Percentiles rank a stretch among this genome's conserved stretches.
These are phyloP conservation scores for Caenorhabditis sulstoni DNA, from an alignment of 2,888 invertebrate species.

Conservation along the genomic window DNA sequence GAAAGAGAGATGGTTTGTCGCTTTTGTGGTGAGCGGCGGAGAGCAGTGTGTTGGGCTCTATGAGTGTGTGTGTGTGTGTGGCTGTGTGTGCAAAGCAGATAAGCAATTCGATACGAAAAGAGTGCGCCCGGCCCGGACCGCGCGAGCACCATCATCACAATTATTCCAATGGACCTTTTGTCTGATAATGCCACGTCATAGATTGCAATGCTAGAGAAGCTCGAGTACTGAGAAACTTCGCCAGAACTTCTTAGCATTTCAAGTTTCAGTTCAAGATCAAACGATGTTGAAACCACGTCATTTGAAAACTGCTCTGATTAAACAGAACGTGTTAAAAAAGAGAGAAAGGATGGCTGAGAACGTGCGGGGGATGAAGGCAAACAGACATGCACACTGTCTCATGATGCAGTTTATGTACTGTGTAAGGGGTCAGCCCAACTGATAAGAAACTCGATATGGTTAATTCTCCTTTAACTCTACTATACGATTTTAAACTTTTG, in stretches of 20 bases:
- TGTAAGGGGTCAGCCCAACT: slow-evolving; percentile 14
- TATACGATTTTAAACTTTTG: slow-evolving; percentile 24
- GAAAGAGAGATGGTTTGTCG: slow-evolving; percentile 40
- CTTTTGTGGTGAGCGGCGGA: slow-evolving; percentile 33
- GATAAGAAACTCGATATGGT: slow-evolving; percentile 13
- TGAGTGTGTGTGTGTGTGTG: slow-evolving; percentile 17
- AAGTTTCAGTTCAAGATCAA: too few relatives aligned
- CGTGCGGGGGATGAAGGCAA: slow-evolving; percentile 5
- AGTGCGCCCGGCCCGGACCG: slow-evolving; percentile 20
- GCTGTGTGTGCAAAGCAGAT: slow-evolving; percentile 55
- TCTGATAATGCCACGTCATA: slow-evolving; percentile 8
- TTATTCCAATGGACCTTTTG: slow-evolving; percentile 3
- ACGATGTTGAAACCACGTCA: slow-evolving; percentile 15
- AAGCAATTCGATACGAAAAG: slow-evolving; percentile 55
- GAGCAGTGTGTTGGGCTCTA: slow-evolving; percentile 21
- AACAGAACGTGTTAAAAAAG: slow-evolving; percentile 23
- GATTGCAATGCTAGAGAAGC: too few relatives aligned
- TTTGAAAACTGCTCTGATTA: slow-evolving; percentile 11
- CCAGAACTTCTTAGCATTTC: too few relatives aligned
- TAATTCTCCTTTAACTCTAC: slow-evolving; percentile 19
- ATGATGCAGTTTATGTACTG: slow-evolving; percentile 27
- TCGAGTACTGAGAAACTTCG: too few relatives aligned
- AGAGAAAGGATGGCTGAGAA: too few relatives aligned
- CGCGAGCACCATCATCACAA: slow-evolving; percentile 21
- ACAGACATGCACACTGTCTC: slow-evolving; percentile 3